Conservation (phyloP, 2,888 invertebrate genomes). For the Horisme vitalbata region DNA sequence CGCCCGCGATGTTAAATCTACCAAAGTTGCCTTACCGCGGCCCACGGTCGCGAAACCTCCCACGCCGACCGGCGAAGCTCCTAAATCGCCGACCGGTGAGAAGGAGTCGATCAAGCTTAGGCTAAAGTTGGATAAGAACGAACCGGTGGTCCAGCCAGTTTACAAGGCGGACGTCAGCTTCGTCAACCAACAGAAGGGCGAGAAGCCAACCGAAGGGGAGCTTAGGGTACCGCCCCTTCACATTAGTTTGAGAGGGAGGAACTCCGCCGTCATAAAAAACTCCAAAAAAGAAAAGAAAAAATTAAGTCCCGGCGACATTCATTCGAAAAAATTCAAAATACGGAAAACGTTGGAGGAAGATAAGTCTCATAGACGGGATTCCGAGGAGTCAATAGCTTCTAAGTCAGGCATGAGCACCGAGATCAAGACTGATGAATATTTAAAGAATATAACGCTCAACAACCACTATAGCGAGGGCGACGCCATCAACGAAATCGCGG, state of each 20-base stretch:
- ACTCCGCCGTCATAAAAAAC: conserved; percentile 92
- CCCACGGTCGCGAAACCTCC: conserved; percentile 51
- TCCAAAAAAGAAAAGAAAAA: conserved; percentile 87
- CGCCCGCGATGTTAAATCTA: conserved; percentile 63
- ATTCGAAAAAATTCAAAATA: conserved; percentile 81
- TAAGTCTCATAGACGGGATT: conserved; percentile 63
- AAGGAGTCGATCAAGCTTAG: conserved; percentile 92
- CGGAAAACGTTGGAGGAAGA: conserved; percentile 69
- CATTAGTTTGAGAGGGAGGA: conserved; percentile 92
- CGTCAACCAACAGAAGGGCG: conserved; percentile 81
- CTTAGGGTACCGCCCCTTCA: conserved; percentile 94
- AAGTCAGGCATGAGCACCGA: conserved; percentile 63
- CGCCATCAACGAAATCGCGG: conserved; percentile 67
- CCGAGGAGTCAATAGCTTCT: conserved; percentile 58
- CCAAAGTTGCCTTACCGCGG: conserved; percentile 70
- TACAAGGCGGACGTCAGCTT: conserved; percentile 92
- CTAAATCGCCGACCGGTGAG: conserved; percentile 67
- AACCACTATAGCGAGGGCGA: conserved; percentile 65
- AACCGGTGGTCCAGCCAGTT: conserved; percentile 89
- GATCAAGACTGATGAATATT: conserved; percentile 72
- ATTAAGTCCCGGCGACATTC: conserved; percentile 71
- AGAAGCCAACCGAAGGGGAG: conserved; percentile 84
- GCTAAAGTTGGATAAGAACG: conserved; percentile 91
- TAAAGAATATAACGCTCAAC: conserved; percentile 68
- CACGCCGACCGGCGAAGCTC: conserved; percentile 50